These are phyloP conservation scores for Stegana nigrithorax DNA, from an alignment of 2,888 invertebrate species.

Conservation along the genomic window DNA sequence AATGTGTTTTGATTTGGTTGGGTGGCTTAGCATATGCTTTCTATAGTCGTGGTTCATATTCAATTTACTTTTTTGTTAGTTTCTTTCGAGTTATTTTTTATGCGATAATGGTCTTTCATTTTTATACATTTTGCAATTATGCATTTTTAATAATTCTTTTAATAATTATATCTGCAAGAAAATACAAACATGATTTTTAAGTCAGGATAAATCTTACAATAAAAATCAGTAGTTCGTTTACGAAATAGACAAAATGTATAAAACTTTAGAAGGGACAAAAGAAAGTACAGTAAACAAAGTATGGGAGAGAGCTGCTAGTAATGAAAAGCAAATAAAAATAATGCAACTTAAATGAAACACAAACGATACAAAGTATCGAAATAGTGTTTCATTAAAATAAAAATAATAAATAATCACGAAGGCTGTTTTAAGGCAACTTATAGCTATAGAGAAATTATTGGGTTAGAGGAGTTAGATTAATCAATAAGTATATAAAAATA, in stretches of 20 bases:
- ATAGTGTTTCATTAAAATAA: no score
- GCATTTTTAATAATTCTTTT: constrained; percentile 40
- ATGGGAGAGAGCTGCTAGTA: neutral
- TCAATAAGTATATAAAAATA: neutral
- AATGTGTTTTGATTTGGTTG: constrained; percentile 18
- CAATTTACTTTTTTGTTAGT: constrained; percentile 34
- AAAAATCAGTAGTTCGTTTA: neutral
- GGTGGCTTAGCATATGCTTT: no score
- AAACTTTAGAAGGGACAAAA: neutral
- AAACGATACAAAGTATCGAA: no score
- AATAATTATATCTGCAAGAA: constrained; percentile 66
- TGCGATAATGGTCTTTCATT: constrained; percentile 38
- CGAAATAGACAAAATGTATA: neutral
- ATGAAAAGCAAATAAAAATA: neutral
- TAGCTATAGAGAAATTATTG: no score
- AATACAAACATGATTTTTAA: constrained; percentile 60
- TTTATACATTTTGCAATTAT: constrained; percentile 10
- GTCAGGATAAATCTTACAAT: constrained; percentile 28
- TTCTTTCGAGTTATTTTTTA: constrained; percentile 35
- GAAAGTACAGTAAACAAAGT: neutral
- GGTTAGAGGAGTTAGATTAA: no score
- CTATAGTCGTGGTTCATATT: constrained; percentile 25
- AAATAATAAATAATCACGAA: no score
- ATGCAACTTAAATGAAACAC: neutral
- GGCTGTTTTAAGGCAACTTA: no score